Percentiles rank a stretch among this genome's conserved stretches.
These are phyloP conservation scores for Elysia crispata DNA, from an alignment of 2,888 invertebrate species.

Conservation along the genomic window DNA sequence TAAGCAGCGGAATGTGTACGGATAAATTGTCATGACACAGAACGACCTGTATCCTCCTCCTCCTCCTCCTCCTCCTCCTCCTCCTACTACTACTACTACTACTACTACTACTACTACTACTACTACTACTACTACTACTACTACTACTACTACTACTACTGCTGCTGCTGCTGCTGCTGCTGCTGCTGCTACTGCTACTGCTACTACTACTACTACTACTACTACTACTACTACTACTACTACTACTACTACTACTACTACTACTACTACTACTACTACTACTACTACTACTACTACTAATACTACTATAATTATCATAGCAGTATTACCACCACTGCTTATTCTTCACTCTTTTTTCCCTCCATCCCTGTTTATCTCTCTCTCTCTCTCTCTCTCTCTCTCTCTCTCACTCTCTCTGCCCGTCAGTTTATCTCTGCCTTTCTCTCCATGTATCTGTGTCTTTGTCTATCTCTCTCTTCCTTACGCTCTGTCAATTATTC, in stretches of 20 bases:
- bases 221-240: neutral
- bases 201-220: neutral
- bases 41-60: constrained; percentile 16
- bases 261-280: constrained; percentile 1
- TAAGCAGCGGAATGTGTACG: too few species aligned
- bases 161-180: neutral
- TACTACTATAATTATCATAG: too few species aligned
- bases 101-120: neutral
- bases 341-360: too few species aligned
- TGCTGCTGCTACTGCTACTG: neutral
- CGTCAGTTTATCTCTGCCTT: neutral
- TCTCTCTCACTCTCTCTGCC: neutral
- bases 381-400: too few species aligned
- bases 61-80: constrained; percentile 25
- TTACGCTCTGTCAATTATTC: too few species aligned
- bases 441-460: too few species aligned
- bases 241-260: neutral
- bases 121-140: constrained; percentile 14
- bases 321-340: neutral
- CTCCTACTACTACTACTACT: too few species aligned
- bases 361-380: too few species aligned
- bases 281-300: too few species aligned
- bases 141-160: constrained; percentile 12
- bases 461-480: too few species aligned
- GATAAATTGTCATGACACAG: too few species aligned